Conservation (phyloP, 2,113 vertebrate genomes). For the Manacus vitellinus region DNA sequence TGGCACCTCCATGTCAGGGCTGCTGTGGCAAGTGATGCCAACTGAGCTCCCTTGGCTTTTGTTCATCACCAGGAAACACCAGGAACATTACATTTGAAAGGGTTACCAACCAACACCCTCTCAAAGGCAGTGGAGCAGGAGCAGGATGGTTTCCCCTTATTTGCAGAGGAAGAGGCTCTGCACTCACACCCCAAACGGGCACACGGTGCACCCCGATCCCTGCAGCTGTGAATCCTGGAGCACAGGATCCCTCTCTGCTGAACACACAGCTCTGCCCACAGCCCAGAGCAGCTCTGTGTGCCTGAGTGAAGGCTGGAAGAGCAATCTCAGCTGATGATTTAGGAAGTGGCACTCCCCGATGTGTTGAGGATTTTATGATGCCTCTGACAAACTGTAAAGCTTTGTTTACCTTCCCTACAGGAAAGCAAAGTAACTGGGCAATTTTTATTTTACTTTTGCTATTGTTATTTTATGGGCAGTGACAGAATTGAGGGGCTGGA, state of each 20-base stretch:
- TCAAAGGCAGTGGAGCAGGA: fast-evolving
- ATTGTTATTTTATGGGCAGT: not conserved
- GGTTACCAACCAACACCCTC: no score
- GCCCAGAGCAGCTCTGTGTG: fast-evolving
- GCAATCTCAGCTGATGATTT: not conserved
- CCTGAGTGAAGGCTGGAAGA: not conserved
- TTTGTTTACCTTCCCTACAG: not conserved
- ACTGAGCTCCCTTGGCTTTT: no score
- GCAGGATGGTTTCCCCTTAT: not conserved
- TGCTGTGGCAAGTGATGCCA: fast-evolving
- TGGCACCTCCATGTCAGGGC: fast-evolving
- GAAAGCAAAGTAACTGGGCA: not conserved
- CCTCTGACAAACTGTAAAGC: constrained; percentile 4
- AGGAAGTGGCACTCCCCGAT: not conserved
- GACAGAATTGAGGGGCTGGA: not conserved
- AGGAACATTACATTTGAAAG: no score
- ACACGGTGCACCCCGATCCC: fast-evolving
- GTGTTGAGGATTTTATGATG: not conserved
- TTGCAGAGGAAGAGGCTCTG: fast-evolving
- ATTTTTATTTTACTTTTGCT: not conserved
- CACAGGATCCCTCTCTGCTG: not conserved
- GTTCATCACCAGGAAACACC: not conserved
- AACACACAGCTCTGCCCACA: not conserved
- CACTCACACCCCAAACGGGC: fast-evolving
- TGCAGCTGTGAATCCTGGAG: fast-evolving